A percentile compares a stretch with the other conserved stretches of the same genome.
phyloP scores from a whole-genome alignment of 2,113 vertebrate species.

The Pachypanchax playfairii region DNA sequence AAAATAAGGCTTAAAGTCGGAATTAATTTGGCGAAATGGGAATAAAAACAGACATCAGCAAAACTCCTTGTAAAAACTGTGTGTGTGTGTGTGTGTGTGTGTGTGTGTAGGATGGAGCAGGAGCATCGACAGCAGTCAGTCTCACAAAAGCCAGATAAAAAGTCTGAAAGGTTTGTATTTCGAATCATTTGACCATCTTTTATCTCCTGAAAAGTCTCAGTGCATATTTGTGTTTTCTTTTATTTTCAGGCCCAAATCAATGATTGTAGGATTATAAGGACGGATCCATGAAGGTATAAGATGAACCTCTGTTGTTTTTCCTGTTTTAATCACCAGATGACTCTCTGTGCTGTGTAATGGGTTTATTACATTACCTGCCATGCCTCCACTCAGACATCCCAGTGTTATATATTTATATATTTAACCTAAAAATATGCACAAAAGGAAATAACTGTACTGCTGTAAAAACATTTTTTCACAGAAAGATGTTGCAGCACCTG shows the following conservation, averaged over 20 bases:
- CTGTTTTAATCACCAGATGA: constrained; percentile 7
- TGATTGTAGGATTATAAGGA: constrained; percentile 57
- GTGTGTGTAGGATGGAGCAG: constrained; percentile 76
- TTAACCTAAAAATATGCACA: constrained; percentile 14
- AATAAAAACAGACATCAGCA: not conserved
- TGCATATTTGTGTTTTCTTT: not conserved
- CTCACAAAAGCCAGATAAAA: constrained; percentile 60
- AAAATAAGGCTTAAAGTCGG: not conserved
- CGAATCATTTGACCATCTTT: fast-evolving
- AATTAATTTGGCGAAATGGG: not conserved
- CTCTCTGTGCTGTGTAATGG: not conserved
- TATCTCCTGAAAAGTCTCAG: not conserved
- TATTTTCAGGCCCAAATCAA: constrained; percentile 71
- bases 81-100: constrained; percentile 31
- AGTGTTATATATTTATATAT: too few species aligned
- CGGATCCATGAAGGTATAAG: constrained; percentile 40
- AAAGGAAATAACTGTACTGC: constrained; percentile 3
- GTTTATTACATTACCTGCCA: not conserved
- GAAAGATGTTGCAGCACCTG: not conserved
- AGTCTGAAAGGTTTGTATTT: constrained; percentile 78
- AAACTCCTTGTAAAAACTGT: not conserved
- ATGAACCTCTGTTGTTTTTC: not conserved
- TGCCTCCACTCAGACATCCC: not conserved
- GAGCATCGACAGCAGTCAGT: constrained; percentile 71
- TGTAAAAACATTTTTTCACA: constrained; percentile 2